A percentile compares a stretch with the other conserved stretches of the same genome.
phyloP scores from a whole-genome alignment of 2,888 invertebrate genomes.

The Acrocyrtus sp. region DNA sequence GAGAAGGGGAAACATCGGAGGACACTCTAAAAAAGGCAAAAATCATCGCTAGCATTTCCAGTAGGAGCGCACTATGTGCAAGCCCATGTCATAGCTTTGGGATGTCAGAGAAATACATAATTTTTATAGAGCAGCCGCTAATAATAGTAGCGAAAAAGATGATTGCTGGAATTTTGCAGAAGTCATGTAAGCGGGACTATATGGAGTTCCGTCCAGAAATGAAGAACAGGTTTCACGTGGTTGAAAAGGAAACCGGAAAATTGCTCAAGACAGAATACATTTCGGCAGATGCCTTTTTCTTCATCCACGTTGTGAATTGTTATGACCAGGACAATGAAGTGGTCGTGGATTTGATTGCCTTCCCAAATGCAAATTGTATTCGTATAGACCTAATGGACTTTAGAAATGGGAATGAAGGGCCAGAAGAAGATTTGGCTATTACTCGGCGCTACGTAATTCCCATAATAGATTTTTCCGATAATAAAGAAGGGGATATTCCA shows the following conservation, averaged over 20 bases:
- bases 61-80: conserved; percentile 45
- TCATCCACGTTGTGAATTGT: conserved; percentile 70
- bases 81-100: conserved; percentile 67
- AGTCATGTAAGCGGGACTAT: conserved; percentile 54
- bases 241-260: conserved; percentile 67
- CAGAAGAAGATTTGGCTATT: conserved; percentile 47
- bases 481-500: conserved; percentile 34
- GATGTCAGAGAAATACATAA: conserved; percentile 69
- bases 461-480: conserved; percentile 28
- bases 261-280: conserved; percentile 65
- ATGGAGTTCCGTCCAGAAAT: conserved; percentile 66
- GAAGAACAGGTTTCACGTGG: conserved; percentile 66
- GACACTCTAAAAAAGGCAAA: conserved; percentile 52
- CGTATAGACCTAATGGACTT: conserved; percentile 48
- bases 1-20: conserved; percentile 33
- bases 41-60: conserved; percentile 47
- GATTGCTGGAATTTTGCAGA: conserved; percentile 52
- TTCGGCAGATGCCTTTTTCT: conserved; percentile 68
- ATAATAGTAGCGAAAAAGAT: conserved; percentile 51
- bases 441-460: conserved; percentile 52
- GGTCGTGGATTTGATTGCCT: conserved; percentile 50
- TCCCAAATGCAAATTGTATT: conserved; percentile 57
- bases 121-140: conserved; percentile 69
- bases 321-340: conserved; percentile 67
- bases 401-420: conserved; percentile 63